Conservation (phyloP, 1,140 invertebrate genomes). For the Chymomyza costata region DNA sequence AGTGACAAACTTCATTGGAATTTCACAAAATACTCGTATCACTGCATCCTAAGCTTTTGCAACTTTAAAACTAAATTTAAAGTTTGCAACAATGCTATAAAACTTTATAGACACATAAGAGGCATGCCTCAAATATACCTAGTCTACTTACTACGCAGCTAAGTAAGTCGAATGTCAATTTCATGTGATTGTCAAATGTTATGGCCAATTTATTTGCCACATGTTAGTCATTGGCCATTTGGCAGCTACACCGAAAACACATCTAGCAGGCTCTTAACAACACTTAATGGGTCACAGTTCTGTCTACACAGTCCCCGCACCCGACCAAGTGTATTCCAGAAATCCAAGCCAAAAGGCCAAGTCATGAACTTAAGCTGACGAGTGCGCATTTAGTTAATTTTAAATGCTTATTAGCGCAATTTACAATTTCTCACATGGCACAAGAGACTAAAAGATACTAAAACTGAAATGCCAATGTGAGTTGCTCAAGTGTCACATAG, state of each 20-base stretch:
- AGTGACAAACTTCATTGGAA: too few relatives aligned
- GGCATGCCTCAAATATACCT: too few relatives aligned
- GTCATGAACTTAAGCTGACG: slow-evolving; percentile 52
- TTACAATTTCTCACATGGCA: slow-evolving; percentile 43
- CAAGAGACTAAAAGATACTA: neutral
- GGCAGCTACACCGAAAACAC: slow-evolving; percentile 54
- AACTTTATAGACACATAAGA: too few relatives aligned
- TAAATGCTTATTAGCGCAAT: slow-evolving; percentile 69
- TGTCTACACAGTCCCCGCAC: neutral
- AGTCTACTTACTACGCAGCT: too few relatives aligned
- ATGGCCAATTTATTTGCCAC: too few relatives aligned
- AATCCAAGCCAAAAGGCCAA: slow-evolving; percentile 16
- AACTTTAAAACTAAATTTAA: too few relatives aligned
- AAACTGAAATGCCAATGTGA: neutral
- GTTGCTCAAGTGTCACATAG: too few relatives aligned
- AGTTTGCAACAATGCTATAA: too few relatives aligned
- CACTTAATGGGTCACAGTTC: slow-evolving; percentile 29
- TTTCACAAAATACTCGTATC: too few relatives aligned
- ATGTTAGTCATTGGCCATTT: slow-evolving; percentile 38
- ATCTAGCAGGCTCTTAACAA: slow-evolving; percentile 38
- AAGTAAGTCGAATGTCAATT: too few relatives aligned
- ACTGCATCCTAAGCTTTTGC: too few relatives aligned
- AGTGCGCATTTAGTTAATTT: slow-evolving; percentile 69
- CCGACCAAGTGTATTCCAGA: slow-evolving; percentile 1
- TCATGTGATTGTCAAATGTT: too few relatives aligned